Conservation (phyloP, 1,140 invertebrate genomes). For the Brachionus calyciflorus region DNA sequence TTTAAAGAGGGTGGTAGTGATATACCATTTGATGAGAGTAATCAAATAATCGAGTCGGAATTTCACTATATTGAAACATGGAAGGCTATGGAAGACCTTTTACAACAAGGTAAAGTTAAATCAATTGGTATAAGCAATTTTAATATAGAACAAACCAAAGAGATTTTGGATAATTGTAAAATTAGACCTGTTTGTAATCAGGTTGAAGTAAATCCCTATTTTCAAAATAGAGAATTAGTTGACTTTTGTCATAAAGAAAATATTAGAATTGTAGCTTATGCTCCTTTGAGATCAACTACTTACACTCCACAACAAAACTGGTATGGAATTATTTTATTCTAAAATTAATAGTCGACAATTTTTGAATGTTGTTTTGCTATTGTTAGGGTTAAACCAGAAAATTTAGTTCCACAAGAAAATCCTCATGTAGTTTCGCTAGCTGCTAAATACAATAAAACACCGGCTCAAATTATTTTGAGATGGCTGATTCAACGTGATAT, state of each 20-base stretch:
- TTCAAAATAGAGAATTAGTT: slow-evolving; percentile 55
- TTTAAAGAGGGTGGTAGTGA: slow-evolving; percentile 52
- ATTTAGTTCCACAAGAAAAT: slow-evolving; percentile 4
- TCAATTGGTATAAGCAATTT: slow-evolving; percentile 61
- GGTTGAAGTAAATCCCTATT: slow-evolving; percentile 61
- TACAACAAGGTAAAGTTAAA: slow-evolving; percentile 47
- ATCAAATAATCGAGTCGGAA: slow-evolving; percentile 51
- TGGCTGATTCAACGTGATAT: slow-evolving; percentile 26
- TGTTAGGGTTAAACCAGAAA: slow-evolving; percentile 3
- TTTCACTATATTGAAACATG: slow-evolving; percentile 23
- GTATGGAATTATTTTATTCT: neutral
- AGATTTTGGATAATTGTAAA: slow-evolving; percentile 53
- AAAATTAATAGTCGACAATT: too few species aligned
- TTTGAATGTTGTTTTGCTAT: neutral
- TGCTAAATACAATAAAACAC: slow-evolving; percentile 17
- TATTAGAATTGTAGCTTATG: slow-evolving; percentile 49
- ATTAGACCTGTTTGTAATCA: slow-evolving; percentile 61
- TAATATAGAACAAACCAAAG: slow-evolving; percentile 54
- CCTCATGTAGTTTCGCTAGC: neutral
- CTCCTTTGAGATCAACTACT: slow-evolving; percentile 8
- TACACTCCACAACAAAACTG: slow-evolving; percentile 22
- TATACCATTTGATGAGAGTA: slow-evolving; percentile 57
- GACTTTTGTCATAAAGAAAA: slow-evolving; percentile 56
- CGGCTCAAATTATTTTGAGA: slow-evolving; percentile 24
- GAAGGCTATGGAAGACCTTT: slow-evolving; percentile 39